A percentile compares a stretch with the other conserved stretches of the same genome.
These are phyloP conservation scores for Cottoperca gobio DNA, from an alignment of 2,797 vertebrate species.

Conservation along the genomic window DNA sequence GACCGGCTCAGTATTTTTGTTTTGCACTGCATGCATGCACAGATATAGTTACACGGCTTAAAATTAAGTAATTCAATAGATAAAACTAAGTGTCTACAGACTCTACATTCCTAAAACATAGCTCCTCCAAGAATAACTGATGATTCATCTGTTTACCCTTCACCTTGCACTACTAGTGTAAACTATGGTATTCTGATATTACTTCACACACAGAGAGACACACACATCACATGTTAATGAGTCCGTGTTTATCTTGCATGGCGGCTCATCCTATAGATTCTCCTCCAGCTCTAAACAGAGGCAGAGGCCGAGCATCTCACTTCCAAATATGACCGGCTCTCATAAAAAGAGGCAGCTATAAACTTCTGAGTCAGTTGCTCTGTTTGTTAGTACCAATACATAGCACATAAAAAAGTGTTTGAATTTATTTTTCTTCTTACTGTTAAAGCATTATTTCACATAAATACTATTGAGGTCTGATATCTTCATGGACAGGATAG, in stretches of 20 bases:
- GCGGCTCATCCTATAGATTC: constrained; percentile 33
- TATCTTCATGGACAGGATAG: constrained; percentile 2
- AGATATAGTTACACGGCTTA: constrained; percentile 18
- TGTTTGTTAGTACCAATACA: background rate
- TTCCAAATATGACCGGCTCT: constrained; percentile 44
- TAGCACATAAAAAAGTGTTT: background rate
- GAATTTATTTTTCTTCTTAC: background rate
- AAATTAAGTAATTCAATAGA: background rate
- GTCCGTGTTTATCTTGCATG: constrained; percentile 39
- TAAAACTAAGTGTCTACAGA: background rate
- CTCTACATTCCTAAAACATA: background rate
- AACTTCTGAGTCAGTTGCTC: constrained; percentile 9
- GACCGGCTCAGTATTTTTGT: background rate
- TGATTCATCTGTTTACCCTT: constrained; percentile 36
- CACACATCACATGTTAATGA: constrained; percentile 6
- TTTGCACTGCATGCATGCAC: constrained; percentile 13
- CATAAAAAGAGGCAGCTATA: constrained; percentile 18
- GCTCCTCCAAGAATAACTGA: constrained; percentile 4
- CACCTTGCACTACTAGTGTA: constrained; percentile 4
- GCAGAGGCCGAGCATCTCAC: background rate
- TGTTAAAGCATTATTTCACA: background rate
- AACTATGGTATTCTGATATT: constrained; percentile 2
- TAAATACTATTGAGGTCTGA: background rate
- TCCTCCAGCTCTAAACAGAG: constrained; percentile 31
- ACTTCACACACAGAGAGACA: constrained; percentile 2